Evolutionary conservation across 2,113 vertebrate genomes (phyloP).

Genomic region (Oreochromis tanganicae): DNA sequence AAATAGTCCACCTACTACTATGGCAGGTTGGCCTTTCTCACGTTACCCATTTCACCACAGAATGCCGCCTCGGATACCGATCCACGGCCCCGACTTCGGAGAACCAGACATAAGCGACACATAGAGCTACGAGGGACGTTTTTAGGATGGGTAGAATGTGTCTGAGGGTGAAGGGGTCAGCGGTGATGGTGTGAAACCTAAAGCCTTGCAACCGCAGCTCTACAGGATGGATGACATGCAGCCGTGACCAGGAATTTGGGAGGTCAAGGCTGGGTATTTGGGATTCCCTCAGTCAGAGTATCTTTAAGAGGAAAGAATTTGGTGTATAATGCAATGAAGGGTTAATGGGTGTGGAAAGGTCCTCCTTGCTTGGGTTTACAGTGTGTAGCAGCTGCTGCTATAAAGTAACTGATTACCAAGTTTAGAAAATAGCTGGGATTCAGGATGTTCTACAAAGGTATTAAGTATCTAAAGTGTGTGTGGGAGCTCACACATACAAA

Average conservation of each 20-base stretch:
- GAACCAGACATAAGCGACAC: slow-evolving; percentile 20
- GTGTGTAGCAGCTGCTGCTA: slow-evolving; percentile 50
- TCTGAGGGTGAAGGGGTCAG: background rate
- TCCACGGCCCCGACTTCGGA: slow-evolving; percentile 18
- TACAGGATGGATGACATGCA: slow-evolving; percentile 29
- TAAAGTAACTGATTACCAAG: slow-evolving; percentile 32
- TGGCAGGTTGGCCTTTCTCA: slow-evolving; percentile 43
- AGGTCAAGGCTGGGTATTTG: slow-evolving; percentile 51
- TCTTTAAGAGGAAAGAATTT: slow-evolving; percentile 30
- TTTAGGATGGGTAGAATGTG: slow-evolving; percentile 10
- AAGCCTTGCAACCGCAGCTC: slow-evolving; percentile 20
- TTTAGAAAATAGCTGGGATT: slow-evolving; percentile 49
- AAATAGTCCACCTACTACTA: slow-evolving; percentile 26
- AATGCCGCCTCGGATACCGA: background rate
- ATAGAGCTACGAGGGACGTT: background rate
- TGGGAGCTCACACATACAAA: background rate
- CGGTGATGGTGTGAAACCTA: slow-evolving; percentile 49
- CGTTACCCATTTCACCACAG: slow-evolving; percentile 26
- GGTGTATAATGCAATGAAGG: slow-evolving; percentile 41
- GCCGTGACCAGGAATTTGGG: slow-evolving; percentile 47
- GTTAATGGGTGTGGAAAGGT: slow-evolving; percentile 30
- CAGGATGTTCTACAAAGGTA: slow-evolving; percentile 26
- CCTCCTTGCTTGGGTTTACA: slow-evolving; percentile 27
- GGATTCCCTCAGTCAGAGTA: slow-evolving; percentile 49
- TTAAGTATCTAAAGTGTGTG: background rate